Evolutionary conservation across 2,797 vertebrate species (phyloP), one percentile per base, ranked within the genome.

Genomic region (Acanthurus tractus): DNA sequence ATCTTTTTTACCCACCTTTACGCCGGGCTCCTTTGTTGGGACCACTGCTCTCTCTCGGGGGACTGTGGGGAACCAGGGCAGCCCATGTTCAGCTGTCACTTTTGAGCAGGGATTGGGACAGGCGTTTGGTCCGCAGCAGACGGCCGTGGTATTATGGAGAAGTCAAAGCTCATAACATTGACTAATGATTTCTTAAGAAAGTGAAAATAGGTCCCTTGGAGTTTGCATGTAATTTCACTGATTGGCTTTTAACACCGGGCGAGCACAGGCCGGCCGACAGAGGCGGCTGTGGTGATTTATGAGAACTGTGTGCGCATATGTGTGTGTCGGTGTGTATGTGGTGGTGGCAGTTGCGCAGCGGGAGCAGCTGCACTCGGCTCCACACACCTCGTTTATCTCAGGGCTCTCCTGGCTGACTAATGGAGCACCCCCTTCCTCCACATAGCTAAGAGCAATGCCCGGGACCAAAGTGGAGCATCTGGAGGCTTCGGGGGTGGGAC

Each of bases 191-290:
- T 95, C 89, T 95, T 95, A 94, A 95, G 94, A 95, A 95, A 95
- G 94, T 95, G 94, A 93, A 94, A 95, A 95, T 95, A 91, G 94
- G 93, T 95, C 97, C 96, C 93, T 95, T 96, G 94, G 94, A 96
- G 96, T 96, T 97, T 96, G 96, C 95, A 94, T 96, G 95, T 97
- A 96, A 98, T 98, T 97, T 97, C 94, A 96, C 96, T 98, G 97
- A 99, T 98, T 98, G 97, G 96, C 96, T 98, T 99, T 99, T 99
- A 99, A 98, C 97, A 96, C 93, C 79, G 87, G 92, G 91, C 75
- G 89, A 91, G 91, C 86, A 64, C 93, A 93, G 95, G 91, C 90
- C 76, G 92, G 90, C 92, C 94, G 95, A 87, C 88, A 61, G 94
- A 86, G 85, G 63, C 90, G 94, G 93, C 93, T 94, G 93, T 88